These are phyloP conservation scores for Thamnophis sirtalis DNA, from an alignment of 2,113 vertebrate genomes.

Conservation along the genomic window DNA sequence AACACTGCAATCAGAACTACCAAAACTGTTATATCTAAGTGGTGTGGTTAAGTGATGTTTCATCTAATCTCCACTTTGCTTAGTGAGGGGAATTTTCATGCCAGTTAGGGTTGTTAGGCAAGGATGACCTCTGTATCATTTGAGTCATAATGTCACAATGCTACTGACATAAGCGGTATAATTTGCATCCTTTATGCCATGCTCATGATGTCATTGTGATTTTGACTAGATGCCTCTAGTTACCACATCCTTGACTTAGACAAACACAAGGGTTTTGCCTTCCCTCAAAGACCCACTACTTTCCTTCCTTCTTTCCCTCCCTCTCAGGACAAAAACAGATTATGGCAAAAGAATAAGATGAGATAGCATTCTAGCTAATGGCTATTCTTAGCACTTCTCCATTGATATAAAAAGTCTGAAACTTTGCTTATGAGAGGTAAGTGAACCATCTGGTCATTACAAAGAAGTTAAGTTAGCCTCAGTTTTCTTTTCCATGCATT, in stretches of 20 bases:
- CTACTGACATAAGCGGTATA: neutral
- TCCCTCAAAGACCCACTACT: neutral
- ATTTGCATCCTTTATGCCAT: neutral
- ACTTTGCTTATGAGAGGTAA: neutral
- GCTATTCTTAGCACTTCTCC: neutral
- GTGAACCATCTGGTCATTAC: neutral
- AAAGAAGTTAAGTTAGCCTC: neutral
- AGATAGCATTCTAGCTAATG: neutral
- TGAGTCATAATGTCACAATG: neutral
- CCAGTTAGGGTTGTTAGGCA: neutral
- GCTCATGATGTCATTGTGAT: neutral
- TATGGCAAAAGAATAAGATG: neutral
- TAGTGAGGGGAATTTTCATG: neutral
- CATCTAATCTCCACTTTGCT: neutral
- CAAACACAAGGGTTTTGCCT: neutral
- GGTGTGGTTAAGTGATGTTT: neutral
- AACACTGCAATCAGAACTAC: neutral
- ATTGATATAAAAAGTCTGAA: neutral
- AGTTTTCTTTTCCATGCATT: neutral
- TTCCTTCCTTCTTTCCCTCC: neutral
- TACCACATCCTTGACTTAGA: neutral
- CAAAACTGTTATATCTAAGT: neutral
- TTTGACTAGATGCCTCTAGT: neutral
- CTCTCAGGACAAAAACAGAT: neutral
- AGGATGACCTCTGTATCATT: neutral